Percentiles rank a stretch among this genome's conserved stretches.
Evolutionary conservation across 1,140 invertebrate species (phyloP).

Genomic region (Venustaconcha ellipsiformis): DNA sequence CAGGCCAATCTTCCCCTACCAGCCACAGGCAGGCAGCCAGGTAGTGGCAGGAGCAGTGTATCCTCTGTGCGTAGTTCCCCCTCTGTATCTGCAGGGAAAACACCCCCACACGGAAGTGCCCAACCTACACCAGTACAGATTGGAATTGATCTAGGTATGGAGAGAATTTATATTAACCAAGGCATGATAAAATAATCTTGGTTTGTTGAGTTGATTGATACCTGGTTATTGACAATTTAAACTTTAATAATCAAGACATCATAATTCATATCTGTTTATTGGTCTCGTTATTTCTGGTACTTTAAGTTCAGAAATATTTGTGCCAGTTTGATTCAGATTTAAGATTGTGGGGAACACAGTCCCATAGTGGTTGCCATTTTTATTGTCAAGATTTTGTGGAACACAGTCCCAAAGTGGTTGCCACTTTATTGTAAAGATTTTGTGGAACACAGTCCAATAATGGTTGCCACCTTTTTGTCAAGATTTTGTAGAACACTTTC

Average conservation of each 20-base stretch:
- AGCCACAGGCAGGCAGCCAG: conserved; percentile 39
- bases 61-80: conserved; percentile 49
- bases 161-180: neutral
- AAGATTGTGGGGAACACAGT: no score
- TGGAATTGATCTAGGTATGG: conserved; percentile 47
- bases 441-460: no score
- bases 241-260: neutral
- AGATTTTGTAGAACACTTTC: no score
- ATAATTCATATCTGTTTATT: neutral
- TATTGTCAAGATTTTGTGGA: no score
- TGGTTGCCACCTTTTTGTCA: no score
- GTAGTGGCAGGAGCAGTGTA: conserved; percentile 57
- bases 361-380: no score
- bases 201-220: neutral
- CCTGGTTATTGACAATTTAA: neutral
- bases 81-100: conserved; percentile 31
- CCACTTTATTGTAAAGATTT: no score
- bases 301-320: no score
- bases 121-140: conserved; percentile 51
- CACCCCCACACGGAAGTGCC: conserved; percentile 35
- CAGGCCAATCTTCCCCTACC: conserved; percentile 57
- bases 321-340: no score
- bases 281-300: no score
- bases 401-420: no score
- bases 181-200: neutral